Evolutionary conservation across 2,113 vertebrate species (phyloP), one percentile per base, ranked within the genome.

Genomic region (Otus sunia): DNA sequence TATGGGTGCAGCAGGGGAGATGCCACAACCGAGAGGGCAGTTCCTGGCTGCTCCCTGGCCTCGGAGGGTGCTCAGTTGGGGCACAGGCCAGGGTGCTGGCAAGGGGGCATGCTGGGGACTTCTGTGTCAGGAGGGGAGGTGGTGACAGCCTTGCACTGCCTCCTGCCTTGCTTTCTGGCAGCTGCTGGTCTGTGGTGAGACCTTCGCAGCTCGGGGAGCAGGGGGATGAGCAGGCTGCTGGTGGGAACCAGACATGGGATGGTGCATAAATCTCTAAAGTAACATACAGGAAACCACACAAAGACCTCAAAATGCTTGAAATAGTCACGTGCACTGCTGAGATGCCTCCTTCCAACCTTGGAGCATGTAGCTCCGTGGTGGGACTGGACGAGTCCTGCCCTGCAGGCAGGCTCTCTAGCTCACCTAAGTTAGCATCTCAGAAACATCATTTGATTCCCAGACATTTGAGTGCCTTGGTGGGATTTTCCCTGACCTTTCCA

Each of bases 61-160:
- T 49, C 3, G 1, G 62, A 41, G 53, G 37, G 27, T 1, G 0
- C 43, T 49, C 0, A 0, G 30, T 1, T 18, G 41, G 32, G 43
- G n/a, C 62, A 49, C 14, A 32, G 60, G 27, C 12, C 16, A 7
- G 72, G 47, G 15, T 77, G 32, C 53, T 10, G 59, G 18, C 1
- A 20, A 23, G n/a, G 52, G 27, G 90, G 26, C 62, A 32, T 0
- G 0, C 25, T 43, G 78, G 62, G 32, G 25, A 25, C 34, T 29
- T 53, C 49, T 63, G 36, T 49, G 56, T 12, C 3, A 3, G 77
- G 22, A 53, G n/a, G 41, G 20, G 56, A 78, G 37, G 32, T 72
- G 56, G 37, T 30, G 45, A 11, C 32, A 2, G 1, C 32, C 41
- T 45, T 34, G n/a, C 15, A 3, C 37, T 68, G 69, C 67, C 18